A percentile compares a stretch with the other conserved stretches of the same genome.
These are phyloP conservation scores for Thera obeliscata DNA, from an alignment of 2,888 invertebrate genomes.

Conservation along the genomic window DNA sequence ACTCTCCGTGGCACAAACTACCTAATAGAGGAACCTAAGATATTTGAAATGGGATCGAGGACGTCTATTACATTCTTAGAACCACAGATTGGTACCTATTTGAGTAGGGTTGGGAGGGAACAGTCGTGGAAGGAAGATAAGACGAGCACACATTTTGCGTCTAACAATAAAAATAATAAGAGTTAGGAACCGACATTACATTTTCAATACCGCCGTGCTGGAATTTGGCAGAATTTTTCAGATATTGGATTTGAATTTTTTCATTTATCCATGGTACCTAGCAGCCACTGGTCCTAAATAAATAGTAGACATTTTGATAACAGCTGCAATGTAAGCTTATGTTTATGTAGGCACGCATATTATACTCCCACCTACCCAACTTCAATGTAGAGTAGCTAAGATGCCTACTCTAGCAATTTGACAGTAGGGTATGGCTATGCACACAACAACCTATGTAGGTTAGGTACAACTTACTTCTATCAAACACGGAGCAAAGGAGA, in stretches of 20 bases:
- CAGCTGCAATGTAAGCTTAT: background rate
- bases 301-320: background rate
- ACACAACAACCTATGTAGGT: background rate
- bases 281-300: no score
- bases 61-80: slow-evolving; percentile 1
- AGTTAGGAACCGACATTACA: background rate
- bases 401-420: no score
- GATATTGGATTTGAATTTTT: no score
- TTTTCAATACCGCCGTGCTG: no score
- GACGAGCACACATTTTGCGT: background rate
- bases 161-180: background rate
- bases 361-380: no score
- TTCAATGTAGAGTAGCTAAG: no score
- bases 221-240: no score
- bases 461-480: slow-evolving; percentile 9
- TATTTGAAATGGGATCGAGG: background rate
- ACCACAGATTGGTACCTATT: background rate
- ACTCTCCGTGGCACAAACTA: no score
- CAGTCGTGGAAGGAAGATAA: background rate
- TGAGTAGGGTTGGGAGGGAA: no score
- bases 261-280: no score
- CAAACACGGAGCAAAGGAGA: slow-evolving; percentile 9
- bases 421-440: background rate
- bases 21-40: background rate
- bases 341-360: no score